Conservation (phyloP, 2,113 vertebrate species). For the Rhinopomastus cyanomelas region DNA sequence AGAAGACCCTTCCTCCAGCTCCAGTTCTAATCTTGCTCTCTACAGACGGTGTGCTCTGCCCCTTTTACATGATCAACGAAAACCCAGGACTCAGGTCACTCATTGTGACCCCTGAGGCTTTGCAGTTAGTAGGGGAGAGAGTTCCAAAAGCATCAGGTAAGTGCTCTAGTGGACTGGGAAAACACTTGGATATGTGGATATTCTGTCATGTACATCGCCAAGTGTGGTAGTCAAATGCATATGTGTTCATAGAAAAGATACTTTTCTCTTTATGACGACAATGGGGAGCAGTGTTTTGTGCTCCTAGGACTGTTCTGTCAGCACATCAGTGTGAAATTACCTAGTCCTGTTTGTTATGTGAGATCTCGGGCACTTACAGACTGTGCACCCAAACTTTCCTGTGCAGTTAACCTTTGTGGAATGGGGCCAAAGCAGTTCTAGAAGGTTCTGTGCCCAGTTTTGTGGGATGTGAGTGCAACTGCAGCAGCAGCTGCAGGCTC, state of each 20-base stretch:
- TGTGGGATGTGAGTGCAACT: not conserved
- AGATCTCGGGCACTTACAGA: not conserved
- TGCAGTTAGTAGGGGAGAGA: constrained; percentile 84
- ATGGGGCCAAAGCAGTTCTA: not conserved
- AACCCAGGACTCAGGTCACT: constrained; percentile 83
- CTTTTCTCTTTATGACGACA: not conserved
- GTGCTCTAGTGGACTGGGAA: not conserved
- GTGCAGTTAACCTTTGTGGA: not conserved
- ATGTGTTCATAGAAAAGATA: not conserved
- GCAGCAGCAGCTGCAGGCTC: not conserved
- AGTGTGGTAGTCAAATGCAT: not conserved
- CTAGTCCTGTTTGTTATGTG: not conserved
- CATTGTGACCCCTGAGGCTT: constrained; percentile 50
- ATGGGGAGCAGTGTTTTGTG: not conserved
- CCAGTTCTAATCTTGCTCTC: constrained; percentile 91
- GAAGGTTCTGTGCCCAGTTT: not conserved
- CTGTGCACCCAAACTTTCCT: not conserved
- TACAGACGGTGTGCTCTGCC: constrained; percentile 92
- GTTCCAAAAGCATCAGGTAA: constrained; percentile 78
- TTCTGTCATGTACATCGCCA: not conserved
- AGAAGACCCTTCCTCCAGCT: constrained; percentile 85
- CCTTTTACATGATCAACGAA: constrained; percentile 91
- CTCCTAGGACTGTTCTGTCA: not conserved
- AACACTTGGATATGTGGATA: not conserved
- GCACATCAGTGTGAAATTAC: not conserved